Conservation (phyloP, 2,113 vertebrate genomes). For the Paralichthys olivaceus region DNA sequence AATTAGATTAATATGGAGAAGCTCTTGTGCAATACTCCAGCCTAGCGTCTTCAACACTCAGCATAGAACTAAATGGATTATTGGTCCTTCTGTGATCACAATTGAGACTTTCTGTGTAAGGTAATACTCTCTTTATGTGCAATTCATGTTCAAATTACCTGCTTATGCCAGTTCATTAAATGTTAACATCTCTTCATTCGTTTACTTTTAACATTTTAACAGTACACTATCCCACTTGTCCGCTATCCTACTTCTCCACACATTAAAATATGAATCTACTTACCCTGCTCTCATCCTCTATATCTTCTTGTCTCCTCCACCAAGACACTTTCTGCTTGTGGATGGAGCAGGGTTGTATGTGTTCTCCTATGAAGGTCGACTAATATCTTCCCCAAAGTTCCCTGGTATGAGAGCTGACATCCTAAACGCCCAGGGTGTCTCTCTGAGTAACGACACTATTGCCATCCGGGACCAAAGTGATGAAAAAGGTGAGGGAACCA, state of each 20-base stretch:
- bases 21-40: conserved; percentile 71
- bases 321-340: conserved; percentile 92
- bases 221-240: background rate
- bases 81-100: conserved; percentile 60
- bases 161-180: conserved; percentile 50
- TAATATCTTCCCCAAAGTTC: conserved; percentile 92
- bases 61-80: conserved; percentile 66
- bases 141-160: conserved; percentile 46
- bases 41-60: conserved; percentile 54
- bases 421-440: conserved; percentile 89
- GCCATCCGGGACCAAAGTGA: conserved; percentile 92
- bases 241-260: background rate
- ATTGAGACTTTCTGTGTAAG: conserved; percentile 49
- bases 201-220: conserved; percentile 21
- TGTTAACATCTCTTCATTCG: conserved; percentile 24
- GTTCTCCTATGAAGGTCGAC: conserved; percentile 94
- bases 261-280: background rate
- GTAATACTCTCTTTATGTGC: conserved; percentile 42
- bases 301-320: conserved; percentile 11
- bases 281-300: conserved; percentile 5
- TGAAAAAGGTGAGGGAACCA: conserved; percentile 85
- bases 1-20: conserved; percentile 76
- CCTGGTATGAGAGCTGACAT: conserved; percentile 92
- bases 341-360: conserved; percentile 92
- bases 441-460: conserved; percentile 92